Percentiles rank a stretch among this genome's conserved stretches.
These are phyloP conservation scores for Mythimna ferrago DNA, from an alignment of 2,888 invertebrate species.

Conservation along the genomic window DNA sequence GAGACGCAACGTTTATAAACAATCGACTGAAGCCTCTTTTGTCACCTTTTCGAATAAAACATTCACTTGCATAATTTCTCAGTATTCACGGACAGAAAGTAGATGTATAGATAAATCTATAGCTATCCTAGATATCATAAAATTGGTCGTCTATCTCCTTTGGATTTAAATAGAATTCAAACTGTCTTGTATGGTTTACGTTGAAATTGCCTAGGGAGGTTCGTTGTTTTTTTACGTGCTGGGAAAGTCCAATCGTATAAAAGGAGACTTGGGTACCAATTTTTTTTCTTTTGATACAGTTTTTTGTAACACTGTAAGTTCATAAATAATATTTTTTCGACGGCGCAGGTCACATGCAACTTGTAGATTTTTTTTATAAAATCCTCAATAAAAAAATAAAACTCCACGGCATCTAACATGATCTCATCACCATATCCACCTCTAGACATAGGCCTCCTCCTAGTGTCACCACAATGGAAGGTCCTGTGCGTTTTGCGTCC, in stretches of 20 bases:
- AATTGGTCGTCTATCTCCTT: constrained; percentile 76
- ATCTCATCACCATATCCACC: background rate
- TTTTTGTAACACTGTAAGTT: background rate
- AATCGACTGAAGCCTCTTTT: background rate
- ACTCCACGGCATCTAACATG: background rate
- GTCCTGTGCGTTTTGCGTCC: too few species aligned
- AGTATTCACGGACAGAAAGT: constrained; percentile 23
- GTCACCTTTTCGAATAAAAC: constrained; percentile 14
- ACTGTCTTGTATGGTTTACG: constrained; percentile 80
- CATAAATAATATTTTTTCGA: background rate
- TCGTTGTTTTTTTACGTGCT: constrained; percentile 74
- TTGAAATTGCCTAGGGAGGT: constrained; percentile 77
- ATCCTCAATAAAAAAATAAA: background rate
- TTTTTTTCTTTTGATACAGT: constrained; percentile 1
- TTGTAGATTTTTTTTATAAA: background rate
- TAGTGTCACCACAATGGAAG: too few species aligned
- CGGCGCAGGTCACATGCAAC: background rate
- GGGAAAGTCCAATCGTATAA: constrained; percentile 6
- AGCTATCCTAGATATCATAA: constrained; percentile 69
- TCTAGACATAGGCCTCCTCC: too few species aligned
- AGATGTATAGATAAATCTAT: constrained; percentile 43
- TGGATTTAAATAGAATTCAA: constrained; percentile 75
- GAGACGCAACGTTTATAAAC: too few species aligned
- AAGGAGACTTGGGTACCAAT: background rate
- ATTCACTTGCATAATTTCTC: constrained; percentile 21